A percentile compares a stretch with the other conserved stretches of the same genome.
Evolutionary conservation across 2,113 vertebrate species (phyloP).

Genomic region (Cynoglossus semilaevis): DNA sequence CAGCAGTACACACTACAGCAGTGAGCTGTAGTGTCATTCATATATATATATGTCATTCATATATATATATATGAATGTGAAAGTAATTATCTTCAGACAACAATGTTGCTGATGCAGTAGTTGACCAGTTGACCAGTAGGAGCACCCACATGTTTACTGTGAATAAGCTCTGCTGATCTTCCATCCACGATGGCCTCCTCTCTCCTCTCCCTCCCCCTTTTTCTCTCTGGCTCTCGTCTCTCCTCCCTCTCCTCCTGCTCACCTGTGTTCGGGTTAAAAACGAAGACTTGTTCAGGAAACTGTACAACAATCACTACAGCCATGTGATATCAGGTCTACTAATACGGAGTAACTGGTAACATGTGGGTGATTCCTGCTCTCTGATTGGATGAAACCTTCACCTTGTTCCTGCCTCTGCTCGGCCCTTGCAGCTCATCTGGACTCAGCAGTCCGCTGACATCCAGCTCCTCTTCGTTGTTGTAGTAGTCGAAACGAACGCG

Average conservation of each 20-base stretch:
- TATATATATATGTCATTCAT: too few species aligned
- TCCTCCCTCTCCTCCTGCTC: conserved; percentile 12
- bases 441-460: conserved; percentile 40
- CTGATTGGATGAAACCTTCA: not conserved
- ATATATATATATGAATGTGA: too few species aligned
- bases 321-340: too few species aligned
- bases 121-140: conserved; percentile 1
- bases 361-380: not conserved
- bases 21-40: too few species aligned
- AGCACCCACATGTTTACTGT: conserved; percentile 10
- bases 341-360: too few species aligned
- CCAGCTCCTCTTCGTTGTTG: conserved; percentile 66
- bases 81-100: not conserved
- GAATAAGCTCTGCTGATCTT: not conserved
- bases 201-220: not conserved
- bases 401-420: conserved; percentile 2
- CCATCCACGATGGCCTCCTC: conserved; percentile 6
- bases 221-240: conserved; percentile 7
- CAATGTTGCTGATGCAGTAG: too few species aligned
- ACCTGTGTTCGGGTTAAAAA: conserved; percentile 6
- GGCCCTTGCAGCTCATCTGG: conserved; percentile 17
- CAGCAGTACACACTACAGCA: too few species aligned
- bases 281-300: not conserved
- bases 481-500: conserved; percentile 57
- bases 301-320: too few species aligned